Percentiles rank a stretch among this genome's conserved stretches.
These are phyloP conservation scores for Heteromormyrus szaboi DNA, from an alignment of 2,797 vertebrate genomes.

Conservation along the genomic window DNA sequence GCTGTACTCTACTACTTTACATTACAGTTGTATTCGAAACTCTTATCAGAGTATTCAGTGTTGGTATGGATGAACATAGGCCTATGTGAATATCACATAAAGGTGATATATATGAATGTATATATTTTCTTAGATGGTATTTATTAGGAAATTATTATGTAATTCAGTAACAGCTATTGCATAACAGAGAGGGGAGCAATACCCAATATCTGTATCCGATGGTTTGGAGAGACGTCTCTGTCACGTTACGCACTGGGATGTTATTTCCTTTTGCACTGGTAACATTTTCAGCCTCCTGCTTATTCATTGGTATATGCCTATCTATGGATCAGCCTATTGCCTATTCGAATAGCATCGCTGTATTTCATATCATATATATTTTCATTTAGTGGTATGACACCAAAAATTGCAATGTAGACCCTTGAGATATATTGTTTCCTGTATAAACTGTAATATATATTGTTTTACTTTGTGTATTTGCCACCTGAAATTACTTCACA, in stretches of 20 bases:
- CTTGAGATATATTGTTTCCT: background rate
- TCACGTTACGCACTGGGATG: background rate
- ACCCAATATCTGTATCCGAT: background rate
- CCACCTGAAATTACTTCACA: background rate
- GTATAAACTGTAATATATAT: background rate
- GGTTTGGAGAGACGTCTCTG: background rate
- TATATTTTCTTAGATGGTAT: background rate
- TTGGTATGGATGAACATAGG: background rate
- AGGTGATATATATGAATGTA: background rate
- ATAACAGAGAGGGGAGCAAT: background rate
- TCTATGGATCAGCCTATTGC: background rate
- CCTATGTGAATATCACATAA: background rate
- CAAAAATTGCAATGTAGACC: background rate
- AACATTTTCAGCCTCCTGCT: background rate
- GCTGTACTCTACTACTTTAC: background rate
- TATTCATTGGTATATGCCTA: background rate
- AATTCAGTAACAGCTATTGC: background rate
- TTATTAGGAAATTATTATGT: background rate
- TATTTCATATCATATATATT: slow-evolving; percentile 5
- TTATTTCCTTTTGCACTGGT: background rate
- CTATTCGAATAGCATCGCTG: background rate
- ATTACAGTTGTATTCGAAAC: background rate
- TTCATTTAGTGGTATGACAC: background rate
- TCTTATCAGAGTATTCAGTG: background rate
- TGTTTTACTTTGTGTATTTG: background rate